phyloP scores from a whole-genome alignment of 2,888 invertebrate species.

The Oxyscelio sp. region DNA sequence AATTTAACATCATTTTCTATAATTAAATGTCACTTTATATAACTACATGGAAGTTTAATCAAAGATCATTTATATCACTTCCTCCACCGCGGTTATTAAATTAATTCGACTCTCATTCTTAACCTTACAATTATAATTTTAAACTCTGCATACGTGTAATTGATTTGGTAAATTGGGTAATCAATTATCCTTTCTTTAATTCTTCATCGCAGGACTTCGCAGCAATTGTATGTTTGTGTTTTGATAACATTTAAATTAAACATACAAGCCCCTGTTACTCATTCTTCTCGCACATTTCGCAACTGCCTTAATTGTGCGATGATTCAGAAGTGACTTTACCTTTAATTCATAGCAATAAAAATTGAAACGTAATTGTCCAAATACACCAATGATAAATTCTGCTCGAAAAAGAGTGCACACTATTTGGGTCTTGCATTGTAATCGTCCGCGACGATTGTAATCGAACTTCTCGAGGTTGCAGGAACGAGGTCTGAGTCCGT shows the following conservation, averaged over 20 bases:
- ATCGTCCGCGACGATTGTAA: constrained; percentile 15
- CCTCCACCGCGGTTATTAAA: background rate
- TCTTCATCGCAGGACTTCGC: too few relatives aligned
- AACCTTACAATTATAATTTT: background rate
- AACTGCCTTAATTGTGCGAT: constrained; percentile 6
- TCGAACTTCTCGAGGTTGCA: constrained; percentile 31
- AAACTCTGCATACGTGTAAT: background rate
- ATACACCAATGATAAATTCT: constrained; percentile 11
- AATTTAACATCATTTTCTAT: background rate
- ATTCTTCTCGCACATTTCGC: constrained; percentile 12
- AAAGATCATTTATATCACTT: constrained; percentile 3
- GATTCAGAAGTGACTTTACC: background rate
- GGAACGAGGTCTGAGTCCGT: constrained; percentile 5
- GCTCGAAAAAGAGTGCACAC: background rate
- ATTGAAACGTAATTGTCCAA: background rate
- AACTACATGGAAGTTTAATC: background rate
- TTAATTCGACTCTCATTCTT: background rate
- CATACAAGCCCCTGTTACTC: background rate
- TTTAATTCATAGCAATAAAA: constrained; percentile 6
- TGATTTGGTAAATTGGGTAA: background rate
- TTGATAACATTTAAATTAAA: constrained; percentile 5
- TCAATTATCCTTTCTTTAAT: background rate
- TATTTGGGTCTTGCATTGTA: constrained; percentile 16
- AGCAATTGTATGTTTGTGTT: background rate
- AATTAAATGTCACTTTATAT: background rate